Base-by-base conservation (phyloP, 2,113 vertebrate species). In the Sylvicapra grimmia region DNA sequence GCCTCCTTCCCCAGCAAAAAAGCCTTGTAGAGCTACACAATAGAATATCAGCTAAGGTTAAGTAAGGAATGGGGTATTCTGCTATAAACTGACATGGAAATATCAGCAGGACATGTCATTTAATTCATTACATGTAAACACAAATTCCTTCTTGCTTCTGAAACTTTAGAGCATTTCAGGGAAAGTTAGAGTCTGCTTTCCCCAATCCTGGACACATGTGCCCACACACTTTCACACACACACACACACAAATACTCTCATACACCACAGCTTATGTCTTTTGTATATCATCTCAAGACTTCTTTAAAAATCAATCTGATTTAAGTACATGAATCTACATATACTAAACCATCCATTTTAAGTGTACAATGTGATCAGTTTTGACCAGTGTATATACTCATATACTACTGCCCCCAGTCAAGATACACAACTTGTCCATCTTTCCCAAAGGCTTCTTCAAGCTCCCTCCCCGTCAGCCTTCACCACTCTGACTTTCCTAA, bases 401-500 rank as follows among this genome's bases (percentile, higher is more conserved):
- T 6, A 15, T 6, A 33, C 15, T 59, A 5, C 80, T 54, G 14
- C 54, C 51, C 40, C 47, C 51, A 56, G 19, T 51, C 49, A 40
- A 68, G 11, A 21, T 31, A 31, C 3, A 36, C 25, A 53, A 19
- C 11, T 6, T 84, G 49, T n/a, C 63, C 15, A 5, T 40, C 6
- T n/a, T 44, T 21, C 88, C 11, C 3, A 56, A 65, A 25, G 49
- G 15, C 40, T 61, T 36, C 19, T 58, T 33, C 33, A 27, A 29
- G 27, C 11, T 27, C 44, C 54, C 27, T 23, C 53, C 63, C 10
- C 1, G 0, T 27, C 33, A 15, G 4, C 10, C 9, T n/a, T 49
- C 33, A 29, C 15, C 9, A 13, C 59, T 33, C 53, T 33, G 13
- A 27, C 53, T 83, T 83, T 49, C 12, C 82, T 44, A 12, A 53